Conservation (phyloP, 2,113 vertebrate genomes). For the Baryphthengus martii region DNA sequence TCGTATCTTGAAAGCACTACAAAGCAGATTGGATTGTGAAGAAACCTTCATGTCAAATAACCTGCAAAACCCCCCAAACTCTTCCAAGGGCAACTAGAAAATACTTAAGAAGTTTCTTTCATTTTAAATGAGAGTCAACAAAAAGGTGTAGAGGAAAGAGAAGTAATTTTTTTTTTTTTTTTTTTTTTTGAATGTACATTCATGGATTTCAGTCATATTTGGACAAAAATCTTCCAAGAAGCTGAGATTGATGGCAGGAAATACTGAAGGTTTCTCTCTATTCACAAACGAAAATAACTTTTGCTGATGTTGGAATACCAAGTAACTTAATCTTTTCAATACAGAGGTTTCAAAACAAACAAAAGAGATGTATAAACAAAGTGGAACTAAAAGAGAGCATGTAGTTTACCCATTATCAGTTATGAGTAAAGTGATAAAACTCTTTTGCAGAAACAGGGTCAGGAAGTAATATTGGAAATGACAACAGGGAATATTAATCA, state of each 20-base stretch:
- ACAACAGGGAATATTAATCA: neutral
- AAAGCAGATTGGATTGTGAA: conserved; percentile 44
- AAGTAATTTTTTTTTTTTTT: neutral
- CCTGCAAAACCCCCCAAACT: neutral
- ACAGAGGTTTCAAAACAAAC: conserved; percentile 73
- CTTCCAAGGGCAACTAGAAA: conserved; percentile 39
- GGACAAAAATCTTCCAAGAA: conserved; percentile 4
- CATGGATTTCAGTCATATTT: neutral
- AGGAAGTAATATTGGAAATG: neutral
- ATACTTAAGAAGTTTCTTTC: neutral
- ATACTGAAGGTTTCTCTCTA: neutral
- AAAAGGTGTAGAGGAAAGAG: neutral
- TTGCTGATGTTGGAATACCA: conserved; percentile 13
- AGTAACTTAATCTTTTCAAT: conserved; percentile 67
- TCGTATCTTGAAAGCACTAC: conserved; percentile 37
- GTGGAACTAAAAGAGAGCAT: neutral
- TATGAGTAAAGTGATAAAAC: conserved; percentile 2
- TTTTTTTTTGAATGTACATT: neutral
- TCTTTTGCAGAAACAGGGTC: neutral
- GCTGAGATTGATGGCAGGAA: neutral
- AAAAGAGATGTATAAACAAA: neutral
- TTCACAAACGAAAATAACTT: conserved; percentile 55
- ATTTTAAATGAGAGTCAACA: neutral
- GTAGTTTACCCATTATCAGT: neutral
- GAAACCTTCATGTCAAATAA: conserved; percentile 38